phyloP scores from a whole-genome alignment of 2,797 vertebrate genomes.

The Chiloscyllium punctatum region DNA sequence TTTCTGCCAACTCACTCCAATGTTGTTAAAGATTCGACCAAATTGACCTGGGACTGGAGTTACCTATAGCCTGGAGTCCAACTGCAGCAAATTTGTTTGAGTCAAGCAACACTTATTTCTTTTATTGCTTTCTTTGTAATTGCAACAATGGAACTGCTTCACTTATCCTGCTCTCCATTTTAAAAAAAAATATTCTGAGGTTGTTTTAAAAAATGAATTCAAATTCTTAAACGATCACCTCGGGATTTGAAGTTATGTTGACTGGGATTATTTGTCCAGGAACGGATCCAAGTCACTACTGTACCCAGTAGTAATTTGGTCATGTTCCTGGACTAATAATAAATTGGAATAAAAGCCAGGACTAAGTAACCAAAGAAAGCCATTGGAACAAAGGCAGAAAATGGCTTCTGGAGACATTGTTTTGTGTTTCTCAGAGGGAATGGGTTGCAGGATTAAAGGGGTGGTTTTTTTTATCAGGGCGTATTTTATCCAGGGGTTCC shows the following conservation, averaged over 20 bases:
- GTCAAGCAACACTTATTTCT: too few species aligned
- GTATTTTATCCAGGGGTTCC: background rate
- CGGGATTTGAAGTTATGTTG: background rate
- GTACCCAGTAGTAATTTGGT: slow-evolving; percentile 19
- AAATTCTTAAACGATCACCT: background rate
- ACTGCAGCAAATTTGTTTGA: background rate
- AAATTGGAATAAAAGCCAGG: background rate
- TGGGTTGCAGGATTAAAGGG: background rate
- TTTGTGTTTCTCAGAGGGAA: background rate
- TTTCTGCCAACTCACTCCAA: background rate
- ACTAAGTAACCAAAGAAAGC: background rate
- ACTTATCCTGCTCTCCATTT: background rate
- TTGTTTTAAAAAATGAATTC: background rate
- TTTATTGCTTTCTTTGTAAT: too few species aligned
- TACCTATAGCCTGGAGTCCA: too few species aligned
- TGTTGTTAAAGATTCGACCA: background rate
- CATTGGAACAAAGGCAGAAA: background rate
- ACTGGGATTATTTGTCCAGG: slow-evolving; percentile 13
- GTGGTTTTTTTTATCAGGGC: too few species aligned
- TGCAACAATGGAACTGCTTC: background rate
- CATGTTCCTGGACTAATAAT: background rate
- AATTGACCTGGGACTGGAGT: background rate
- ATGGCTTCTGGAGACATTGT: background rate
- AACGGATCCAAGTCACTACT: background rate
- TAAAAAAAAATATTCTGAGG: background rate